Evolutionary conservation across 2,888 invertebrate species (phyloP), one percentile per base, ranked within the genome.

Genomic region (Cryptophagus acutangulus): DNA sequence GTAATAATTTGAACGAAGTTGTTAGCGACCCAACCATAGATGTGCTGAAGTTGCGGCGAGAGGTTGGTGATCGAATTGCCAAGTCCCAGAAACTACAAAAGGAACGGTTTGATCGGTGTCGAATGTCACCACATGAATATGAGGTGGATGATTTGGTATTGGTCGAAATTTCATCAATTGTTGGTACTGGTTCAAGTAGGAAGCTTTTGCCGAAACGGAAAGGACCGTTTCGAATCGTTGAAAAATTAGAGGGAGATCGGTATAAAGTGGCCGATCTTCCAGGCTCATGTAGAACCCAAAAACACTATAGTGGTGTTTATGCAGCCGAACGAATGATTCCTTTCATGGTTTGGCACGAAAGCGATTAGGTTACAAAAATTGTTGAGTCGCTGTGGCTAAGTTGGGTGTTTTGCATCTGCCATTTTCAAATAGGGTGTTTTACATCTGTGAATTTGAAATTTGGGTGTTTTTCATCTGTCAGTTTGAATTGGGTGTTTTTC

Each of bases 181-280:
- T n/a, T 13, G 31, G 15, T 2, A 31, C 31, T 3, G 31, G 31
- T 3, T 2, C 5, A 15, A 31, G 31, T 16, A 31, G 12, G n/a
- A 31, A 31, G n/a, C 16, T 31, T 5, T 2, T 31, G 3, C 31
- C 31, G 3, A 31, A 31, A 15, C 16, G 16, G 15, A 31, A 31
- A 31, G 31, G 31, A 12, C 31, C 31, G n/a, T 31, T 15, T 15
- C 5, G 13, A 15, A 13, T 31, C 3, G n/a, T 16, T 3, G 4
- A 3, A 31, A 13, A 4, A 26, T 26, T 26, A 26, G 26, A 13
- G 4, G 12, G 12, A 12, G 26, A 26, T n/a, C 26, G 26, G 6
- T 20, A 6, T 20, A 6, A 5, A 5, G 9, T 20, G 9, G 20
- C 20, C 20, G 20, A 20, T 20, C 9, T 20, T 5, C 5, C 6